phyloP scores from a whole-genome alignment of 35 echinoderm and acorn worm genomes.

The Anneissia japonica region DNA sequence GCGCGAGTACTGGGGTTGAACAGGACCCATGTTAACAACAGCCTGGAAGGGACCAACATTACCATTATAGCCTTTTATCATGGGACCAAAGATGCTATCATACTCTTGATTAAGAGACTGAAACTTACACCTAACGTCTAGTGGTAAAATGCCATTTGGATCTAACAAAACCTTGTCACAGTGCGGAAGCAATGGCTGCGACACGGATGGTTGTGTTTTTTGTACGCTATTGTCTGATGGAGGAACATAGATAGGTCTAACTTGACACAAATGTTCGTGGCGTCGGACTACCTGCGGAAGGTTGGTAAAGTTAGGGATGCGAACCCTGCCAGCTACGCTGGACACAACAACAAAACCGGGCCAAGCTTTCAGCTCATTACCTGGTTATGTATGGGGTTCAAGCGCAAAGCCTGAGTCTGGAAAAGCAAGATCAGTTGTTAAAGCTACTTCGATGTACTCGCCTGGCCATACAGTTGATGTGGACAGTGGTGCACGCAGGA shows the following conservation, averaged over 20 bases:
- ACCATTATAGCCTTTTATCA: slow-evolving; percentile 40
- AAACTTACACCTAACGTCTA: background rate
- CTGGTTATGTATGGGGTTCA: background rate
- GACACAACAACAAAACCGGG: slow-evolving; percentile 5
- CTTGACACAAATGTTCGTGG: slow-evolving; percentile 35
- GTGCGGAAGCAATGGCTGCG: too few relatives aligned
- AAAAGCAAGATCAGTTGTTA: background rate
- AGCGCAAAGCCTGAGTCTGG: background rate
- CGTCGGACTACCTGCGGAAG: slow-evolving; percentile 24
- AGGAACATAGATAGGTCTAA: too few relatives aligned
- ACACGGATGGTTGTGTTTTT: too few relatives aligned
- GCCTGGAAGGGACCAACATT: slow-evolving; percentile 4
- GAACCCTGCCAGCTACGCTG: slow-evolving; percentile 28
- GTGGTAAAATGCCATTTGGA: slow-evolving; percentile 7
- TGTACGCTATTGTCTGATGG: too few relatives aligned
- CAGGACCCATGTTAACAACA: slow-evolving; percentile 45
- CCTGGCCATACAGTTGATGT: slow-evolving; percentile 14
- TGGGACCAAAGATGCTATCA: slow-evolving; percentile 31
- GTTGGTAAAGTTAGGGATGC: slow-evolving; percentile 29
- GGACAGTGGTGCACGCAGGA: background rate
- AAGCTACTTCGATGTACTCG: slow-evolving; percentile 2
- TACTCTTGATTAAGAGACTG: slow-evolving; percentile 2
- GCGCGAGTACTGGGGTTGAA: slow-evolving; percentile 32
- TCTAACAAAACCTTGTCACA: too few relatives aligned
- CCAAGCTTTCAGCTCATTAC: background rate